phyloP scores from a whole-genome alignment of 1,140 invertebrate genomes.

The Saccostrea glomerata region DNA sequence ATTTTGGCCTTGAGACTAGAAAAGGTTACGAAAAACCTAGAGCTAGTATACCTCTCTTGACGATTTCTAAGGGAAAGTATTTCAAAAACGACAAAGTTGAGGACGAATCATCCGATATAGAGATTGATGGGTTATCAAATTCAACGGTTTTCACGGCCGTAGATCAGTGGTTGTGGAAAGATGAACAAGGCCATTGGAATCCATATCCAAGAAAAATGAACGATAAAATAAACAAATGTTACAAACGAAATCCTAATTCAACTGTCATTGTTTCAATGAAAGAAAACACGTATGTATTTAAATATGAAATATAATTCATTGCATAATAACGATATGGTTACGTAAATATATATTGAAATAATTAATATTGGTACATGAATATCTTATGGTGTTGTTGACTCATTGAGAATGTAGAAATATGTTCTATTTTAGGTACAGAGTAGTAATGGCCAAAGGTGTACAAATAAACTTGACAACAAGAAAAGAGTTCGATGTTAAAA shows the following conservation, averaged over 20 bases:
- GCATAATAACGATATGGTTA: no score
- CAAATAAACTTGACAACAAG: neutral
- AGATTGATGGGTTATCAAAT: neutral
- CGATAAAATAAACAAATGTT: neutral
- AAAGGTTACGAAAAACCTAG: neutral
- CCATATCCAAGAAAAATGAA: neutral
- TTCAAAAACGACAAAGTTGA: neutral
- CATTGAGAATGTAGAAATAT: no score
- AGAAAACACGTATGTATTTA: neutral
- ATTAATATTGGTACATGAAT: neutral
- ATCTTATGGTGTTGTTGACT: neutral
- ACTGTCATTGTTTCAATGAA: conserved; percentile 8
- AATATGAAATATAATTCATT: no score
- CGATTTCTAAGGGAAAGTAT: neutral
- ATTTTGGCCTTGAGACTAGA: no score
- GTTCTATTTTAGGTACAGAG: neutral
- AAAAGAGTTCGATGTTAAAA: neutral
- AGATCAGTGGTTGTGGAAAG: conserved; percentile 19
- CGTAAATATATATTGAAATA: neutral
- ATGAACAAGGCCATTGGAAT: neutral
- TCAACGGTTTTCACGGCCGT: neutral
- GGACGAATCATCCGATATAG: neutral
- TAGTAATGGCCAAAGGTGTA: neutral
- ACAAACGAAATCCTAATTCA: neutral
- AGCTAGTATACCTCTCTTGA: neutral